These are phyloP conservation scores for Colistium nudipinnis DNA, from an alignment of 2,113 vertebrate genomes.

Conservation along the genomic window DNA sequence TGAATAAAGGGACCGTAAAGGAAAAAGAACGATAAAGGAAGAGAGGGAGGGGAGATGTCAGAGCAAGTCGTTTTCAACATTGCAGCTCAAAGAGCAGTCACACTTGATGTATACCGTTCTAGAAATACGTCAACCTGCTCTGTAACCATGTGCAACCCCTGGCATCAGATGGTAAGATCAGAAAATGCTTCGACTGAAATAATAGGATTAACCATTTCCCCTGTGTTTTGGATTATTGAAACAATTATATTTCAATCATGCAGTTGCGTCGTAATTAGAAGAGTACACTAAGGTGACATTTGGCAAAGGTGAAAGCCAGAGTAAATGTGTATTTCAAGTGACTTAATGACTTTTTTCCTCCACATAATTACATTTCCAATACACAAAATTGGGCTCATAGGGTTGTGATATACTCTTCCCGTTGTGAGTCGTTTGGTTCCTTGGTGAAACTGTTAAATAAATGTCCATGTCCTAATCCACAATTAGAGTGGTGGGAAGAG, in stretches of 20 bases:
- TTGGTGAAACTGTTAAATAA: slow-evolving; percentile 12
- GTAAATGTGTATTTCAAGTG: slow-evolving; percentile 1
- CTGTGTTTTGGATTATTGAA: slow-evolving; percentile 8
- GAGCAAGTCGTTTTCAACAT: neutral
- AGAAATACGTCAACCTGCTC: slow-evolving; percentile 23
- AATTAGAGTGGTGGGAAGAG: slow-evolving; percentile 6
- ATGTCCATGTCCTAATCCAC: neutral
- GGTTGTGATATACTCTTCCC: neutral
- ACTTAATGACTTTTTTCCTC: neutral
- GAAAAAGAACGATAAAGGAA: neutral
- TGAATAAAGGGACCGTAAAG: neutral
- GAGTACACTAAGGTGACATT: slow-evolving; percentile 1
- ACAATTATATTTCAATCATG: slow-evolving; percentile 6
- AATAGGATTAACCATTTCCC: neutral
- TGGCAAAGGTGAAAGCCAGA: neutral
- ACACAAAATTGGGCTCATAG: neutral
- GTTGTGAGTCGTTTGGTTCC: slow-evolving; percentile 4
- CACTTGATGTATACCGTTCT: slow-evolving; percentile 12
- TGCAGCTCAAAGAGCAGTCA: slow-evolving; percentile 11
- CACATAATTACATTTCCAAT: too few relatives aligned
- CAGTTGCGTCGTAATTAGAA: slow-evolving; percentile 17
- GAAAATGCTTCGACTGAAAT: slow-evolving; percentile 8
- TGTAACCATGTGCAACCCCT: slow-evolving; percentile 19
- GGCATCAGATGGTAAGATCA: slow-evolving; percentile 18
- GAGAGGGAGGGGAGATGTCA: neutral